These are phyloP conservation scores for Hipparchia semele DNA, from an alignment of 2,888 invertebrate genomes.

Conservation along the genomic window DNA sequence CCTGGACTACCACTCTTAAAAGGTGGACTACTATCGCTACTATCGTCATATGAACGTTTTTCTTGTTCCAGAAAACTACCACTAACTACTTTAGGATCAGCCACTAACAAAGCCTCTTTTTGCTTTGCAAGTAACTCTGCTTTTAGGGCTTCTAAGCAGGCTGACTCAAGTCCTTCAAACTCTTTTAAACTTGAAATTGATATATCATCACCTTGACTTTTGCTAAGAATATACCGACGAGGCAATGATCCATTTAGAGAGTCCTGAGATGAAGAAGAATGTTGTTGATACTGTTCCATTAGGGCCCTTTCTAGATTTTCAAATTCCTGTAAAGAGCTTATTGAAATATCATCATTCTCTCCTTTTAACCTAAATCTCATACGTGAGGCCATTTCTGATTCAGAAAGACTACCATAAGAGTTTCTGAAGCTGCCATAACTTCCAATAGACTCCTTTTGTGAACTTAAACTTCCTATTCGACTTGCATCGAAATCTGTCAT, in stretches of 20 bases:
- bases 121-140: constrained; percentile 93
- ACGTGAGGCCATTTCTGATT: constrained; percentile 93
- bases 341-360: constrained; percentile 96
- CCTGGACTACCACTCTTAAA: constrained; percentile 71
- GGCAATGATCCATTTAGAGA: constrained; percentile 92
- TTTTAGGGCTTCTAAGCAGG: constrained; percentile 91
- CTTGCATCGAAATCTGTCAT: constrained; percentile 93
- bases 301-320: constrained; percentile 95
- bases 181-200: constrained; percentile 95
- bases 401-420: constrained; percentile 95
- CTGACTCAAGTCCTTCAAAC: constrained; percentile 95
- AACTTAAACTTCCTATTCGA: constrained; percentile 89
- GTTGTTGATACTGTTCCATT: constrained; percentile 88
- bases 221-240: constrained; percentile 86
- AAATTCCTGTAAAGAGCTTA: constrained; percentile 97
- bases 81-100: constrained; percentile 81
- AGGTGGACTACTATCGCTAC: constrained; percentile 84
- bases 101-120: constrained; percentile 90
- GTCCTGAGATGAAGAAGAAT: constrained; percentile 92
- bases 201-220: constrained; percentile 92
- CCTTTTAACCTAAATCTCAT: constrained; percentile 91
- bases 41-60: constrained; percentile 81
- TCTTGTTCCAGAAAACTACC: constrained; percentile 77
- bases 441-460: constrained; percentile 91
- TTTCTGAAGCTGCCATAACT: constrained; percentile 92